A percentile compares a stretch with the other conserved stretches of the same genome.
phyloP scores from a whole-genome alignment of 1,140 invertebrate genomes.

The Wiebesia pumilae region DNA sequence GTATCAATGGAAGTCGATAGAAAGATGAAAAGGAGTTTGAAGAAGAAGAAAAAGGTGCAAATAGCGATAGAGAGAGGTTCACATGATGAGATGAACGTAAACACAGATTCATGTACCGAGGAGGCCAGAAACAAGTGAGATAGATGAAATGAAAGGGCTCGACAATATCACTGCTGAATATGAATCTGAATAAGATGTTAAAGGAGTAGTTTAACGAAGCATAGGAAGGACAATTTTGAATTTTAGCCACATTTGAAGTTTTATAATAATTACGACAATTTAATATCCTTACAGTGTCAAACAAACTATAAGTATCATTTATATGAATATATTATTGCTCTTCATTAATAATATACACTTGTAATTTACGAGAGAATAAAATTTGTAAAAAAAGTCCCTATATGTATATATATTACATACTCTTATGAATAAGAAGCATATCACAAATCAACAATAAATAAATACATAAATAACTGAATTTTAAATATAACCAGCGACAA shows the following conservation, averaged over 20 bases:
- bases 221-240: background rate
- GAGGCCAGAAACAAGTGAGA: background rate
- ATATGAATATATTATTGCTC: no score
- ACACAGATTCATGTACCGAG: background rate
- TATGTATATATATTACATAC: no score
- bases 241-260: background rate
- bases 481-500: no score
- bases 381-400: no score
- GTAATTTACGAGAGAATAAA: no score
- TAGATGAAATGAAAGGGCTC: background rate
- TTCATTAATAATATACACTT: no score
- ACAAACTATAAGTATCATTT: no score
- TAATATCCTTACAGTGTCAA: no score
- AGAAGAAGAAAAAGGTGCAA: constrained; percentile 12
- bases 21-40: background rate
- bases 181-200: constrained; percentile 18
- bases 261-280: no score
- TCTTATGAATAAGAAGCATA: no score
- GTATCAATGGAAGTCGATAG: constrained; percentile 31
- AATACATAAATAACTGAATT: no score
- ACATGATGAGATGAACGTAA: background rate
- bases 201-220: background rate
- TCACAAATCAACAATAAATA: no score
- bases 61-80: constrained; percentile 33
- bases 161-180: background rate